These are phyloP conservation scores for Perizoma flavofasciatum DNA, from an alignment of 2,888 invertebrate species.

Conservation along the genomic window DNA sequence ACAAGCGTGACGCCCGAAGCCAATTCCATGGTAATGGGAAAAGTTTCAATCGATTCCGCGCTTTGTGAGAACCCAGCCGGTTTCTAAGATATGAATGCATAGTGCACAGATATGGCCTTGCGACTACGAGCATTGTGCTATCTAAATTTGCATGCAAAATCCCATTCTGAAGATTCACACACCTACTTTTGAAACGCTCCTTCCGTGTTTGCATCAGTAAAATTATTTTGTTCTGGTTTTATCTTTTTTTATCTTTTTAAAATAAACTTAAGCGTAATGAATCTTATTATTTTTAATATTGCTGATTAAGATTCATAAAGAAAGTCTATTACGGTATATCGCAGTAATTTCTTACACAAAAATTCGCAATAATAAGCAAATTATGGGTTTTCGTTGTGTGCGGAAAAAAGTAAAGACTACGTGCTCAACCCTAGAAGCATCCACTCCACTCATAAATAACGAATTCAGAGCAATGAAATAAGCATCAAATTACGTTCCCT, in stretches of 20 bases:
- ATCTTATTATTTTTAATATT: no score
- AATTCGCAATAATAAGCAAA: not conserved
- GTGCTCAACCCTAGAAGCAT: slow-evolving; percentile 5
- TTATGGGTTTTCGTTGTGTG: not conserved
- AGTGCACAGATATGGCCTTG: slow-evolving; percentile 26
- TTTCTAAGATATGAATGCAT: slow-evolving; percentile 37
- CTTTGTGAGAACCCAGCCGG: slow-evolving; percentile 37
- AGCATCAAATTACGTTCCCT: slow-evolving; percentile 36
- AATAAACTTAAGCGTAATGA: no score
- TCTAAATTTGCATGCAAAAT: slow-evolving; percentile 33
- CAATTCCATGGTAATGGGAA: slow-evolving; percentile 64
- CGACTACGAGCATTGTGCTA: slow-evolving; percentile 24
- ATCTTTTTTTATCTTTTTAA: not conserved
- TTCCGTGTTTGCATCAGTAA: slow-evolving; percentile 14
- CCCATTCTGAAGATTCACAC: slow-evolving; percentile 29
- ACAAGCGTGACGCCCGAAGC: slow-evolving; percentile 52
- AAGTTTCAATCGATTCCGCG: slow-evolving; percentile 65
- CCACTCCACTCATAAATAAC: slow-evolving; percentile 2
- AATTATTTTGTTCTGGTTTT: slow-evolving; percentile 1
- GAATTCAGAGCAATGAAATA: slow-evolving; percentile 9
- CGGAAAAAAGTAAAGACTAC: not conserved
- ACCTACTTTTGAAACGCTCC: slow-evolving; percentile 22
- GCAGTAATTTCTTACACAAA: not conserved
- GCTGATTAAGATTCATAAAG: not conserved
- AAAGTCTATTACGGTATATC: not conserved